Evolutionary conservation across 2,888 invertebrate genomes (phyloP), one percentile per base, ranked within the genome.

Genomic region (Rhingia rostrata): DNA sequence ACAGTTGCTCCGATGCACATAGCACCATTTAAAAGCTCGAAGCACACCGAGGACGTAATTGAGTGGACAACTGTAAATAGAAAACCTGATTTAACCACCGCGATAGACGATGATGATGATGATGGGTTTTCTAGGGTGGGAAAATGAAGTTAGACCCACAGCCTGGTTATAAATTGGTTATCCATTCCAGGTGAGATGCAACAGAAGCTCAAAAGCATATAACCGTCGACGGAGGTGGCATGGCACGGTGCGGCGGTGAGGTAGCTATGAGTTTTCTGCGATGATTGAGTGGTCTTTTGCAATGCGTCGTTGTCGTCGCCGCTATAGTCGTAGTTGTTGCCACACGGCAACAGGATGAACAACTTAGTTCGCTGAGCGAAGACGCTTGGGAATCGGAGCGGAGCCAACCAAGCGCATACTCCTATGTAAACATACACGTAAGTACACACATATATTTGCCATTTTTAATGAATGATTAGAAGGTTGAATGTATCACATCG

Each of bases 61-160:
- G 79, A 79, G 79, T 79, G 83, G 79, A 84, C 83, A 84, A 84
- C 79, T 74, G 83, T 84, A 84, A 84, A 84, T 84, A 84, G 83
- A 84, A 79, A 84, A 84, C 83, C 69, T 74, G 82, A 79, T 79
- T 84, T 70, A 79, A 63, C 69, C 69, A 47, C 73, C 79, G 73
- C 74, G 60, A 84, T 79, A 83, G 69, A 83, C 67, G 61, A 67
- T 49, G 41, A 73, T 47, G 35, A 77, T 47, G 78, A 56, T 22
- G 80, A 74, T 70, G 61, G 56, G 61, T 79, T 83, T 84, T 84
- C 74, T 84, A 79, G 83, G 83, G 83, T 84, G 83, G 83, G 83
- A 84, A 84, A 79, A 79, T 84, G 63, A 79, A 79, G 74, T 66
- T 77, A 60, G 77, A 82, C 70, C 77, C 70, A 72, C 70, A 66